These are phyloP conservation scores for Megastigmus dorsalis DNA, from an alignment of 2,888 invertebrate genomes.

Conservation along the genomic window DNA sequence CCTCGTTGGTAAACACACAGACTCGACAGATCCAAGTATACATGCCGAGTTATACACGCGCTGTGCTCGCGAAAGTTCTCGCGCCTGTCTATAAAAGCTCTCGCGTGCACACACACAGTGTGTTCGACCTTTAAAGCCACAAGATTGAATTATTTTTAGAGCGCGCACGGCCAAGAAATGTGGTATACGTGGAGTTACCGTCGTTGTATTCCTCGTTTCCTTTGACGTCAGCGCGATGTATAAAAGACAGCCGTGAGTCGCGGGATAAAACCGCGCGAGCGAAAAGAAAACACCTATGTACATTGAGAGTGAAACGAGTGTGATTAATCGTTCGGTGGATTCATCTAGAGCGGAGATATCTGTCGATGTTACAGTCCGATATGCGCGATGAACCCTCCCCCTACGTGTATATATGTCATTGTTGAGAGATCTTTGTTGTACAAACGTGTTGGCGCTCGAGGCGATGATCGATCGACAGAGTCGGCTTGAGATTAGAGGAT, in stretches of 20 bases:
- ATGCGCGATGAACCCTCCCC: too few species aligned
- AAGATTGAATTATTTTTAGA: constrained; percentile 39
- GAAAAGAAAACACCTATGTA: constrained; percentile 6
- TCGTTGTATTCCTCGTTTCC: too few species aligned
- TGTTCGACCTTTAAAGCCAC: constrained; percentile 30
- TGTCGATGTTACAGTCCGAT: not conserved
- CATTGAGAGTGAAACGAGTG: not conserved
- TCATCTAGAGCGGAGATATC: not conserved
- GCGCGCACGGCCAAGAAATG: not conserved
- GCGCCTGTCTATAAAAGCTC: not conserved
- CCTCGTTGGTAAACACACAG: not conserved
- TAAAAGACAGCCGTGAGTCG: not conserved
- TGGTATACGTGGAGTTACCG: too few species aligned
- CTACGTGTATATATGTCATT: not conserved
- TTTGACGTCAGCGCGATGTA: not conserved
- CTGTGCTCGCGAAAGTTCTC: too few species aligned
- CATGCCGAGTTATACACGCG: too few species aligned
- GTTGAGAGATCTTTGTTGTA: not conserved
- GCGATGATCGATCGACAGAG: constrained; percentile 14
- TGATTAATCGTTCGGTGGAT: constrained; percentile 20
- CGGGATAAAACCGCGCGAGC: not conserved
- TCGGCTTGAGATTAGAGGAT: not conserved
- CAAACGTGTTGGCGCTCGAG: not conserved
- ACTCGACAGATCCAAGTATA: too few species aligned
- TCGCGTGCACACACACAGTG: too few species aligned